A percentile compares a stretch with the other conserved stretches of the same genome.
These are phyloP conservation scores for Anoplolepis gracilipes DNA, from an alignment of 1,140 invertebrate genomes.

Conservation along the genomic window DNA sequence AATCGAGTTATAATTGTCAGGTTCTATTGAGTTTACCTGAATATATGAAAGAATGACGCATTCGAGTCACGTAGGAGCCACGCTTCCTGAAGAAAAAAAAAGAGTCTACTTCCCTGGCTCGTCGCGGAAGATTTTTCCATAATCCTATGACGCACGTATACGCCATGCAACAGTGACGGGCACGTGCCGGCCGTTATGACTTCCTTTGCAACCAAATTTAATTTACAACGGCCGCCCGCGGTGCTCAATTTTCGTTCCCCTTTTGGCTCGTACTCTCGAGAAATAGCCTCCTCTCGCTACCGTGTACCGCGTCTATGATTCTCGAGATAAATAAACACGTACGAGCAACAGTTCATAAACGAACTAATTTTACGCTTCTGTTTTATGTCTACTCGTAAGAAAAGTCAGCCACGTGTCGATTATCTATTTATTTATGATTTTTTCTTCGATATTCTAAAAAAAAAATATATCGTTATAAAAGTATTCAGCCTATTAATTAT, in stretches of 20 bases:
- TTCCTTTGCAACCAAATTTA: conserved; percentile 77
- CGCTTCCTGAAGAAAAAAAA: conserved; percentile 75
- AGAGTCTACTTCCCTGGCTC: neutral
- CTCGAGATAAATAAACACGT: conserved; percentile 58
- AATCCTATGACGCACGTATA: conserved; percentile 64
- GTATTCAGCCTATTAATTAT: neutral
- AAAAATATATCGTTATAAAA: neutral
- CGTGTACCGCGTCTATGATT: conserved; percentile 41
- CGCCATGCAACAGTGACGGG: conserved; percentile 57
- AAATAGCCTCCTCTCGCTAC: conserved; percentile 46
- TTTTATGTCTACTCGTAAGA: conserved; percentile 24
- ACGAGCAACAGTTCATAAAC: conserved; percentile 59
- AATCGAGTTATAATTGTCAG: conserved; percentile 71
- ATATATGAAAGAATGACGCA: conserved; percentile 40
- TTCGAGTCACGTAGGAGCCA: conserved; percentile 77
- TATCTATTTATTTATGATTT: conserved; percentile 14
- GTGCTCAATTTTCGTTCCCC: conserved; percentile 70
- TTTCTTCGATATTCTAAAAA: neutral
- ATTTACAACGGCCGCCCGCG: conserved; percentile 76
- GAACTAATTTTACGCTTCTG: conserved; percentile 69
- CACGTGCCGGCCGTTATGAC: conserved; percentile 78
- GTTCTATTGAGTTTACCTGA: conserved; percentile 13
- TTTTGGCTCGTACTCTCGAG: conserved; percentile 33
- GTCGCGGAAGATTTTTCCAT: conserved; percentile 72
- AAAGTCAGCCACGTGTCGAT: conserved; percentile 18